phyloP scores from a whole-genome alignment of 2,797 vertebrate genomes.

The Danionella dracula region DNA sequence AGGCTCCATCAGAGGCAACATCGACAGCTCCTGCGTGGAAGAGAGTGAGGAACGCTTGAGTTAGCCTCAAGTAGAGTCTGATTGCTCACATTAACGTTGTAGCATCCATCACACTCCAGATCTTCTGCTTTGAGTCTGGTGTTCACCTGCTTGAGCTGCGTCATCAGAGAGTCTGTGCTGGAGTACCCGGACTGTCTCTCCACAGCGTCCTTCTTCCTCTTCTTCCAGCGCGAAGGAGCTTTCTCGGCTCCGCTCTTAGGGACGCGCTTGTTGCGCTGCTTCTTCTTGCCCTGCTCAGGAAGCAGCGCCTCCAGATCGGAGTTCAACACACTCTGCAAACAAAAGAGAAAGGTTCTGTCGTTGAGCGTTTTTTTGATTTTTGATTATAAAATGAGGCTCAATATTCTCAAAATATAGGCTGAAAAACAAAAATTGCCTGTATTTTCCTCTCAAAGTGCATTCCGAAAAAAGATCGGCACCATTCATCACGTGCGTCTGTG shows the following conservation, averaged over 20 bases:
- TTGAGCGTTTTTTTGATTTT: no score
- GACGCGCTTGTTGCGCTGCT: conserved; percentile 81
- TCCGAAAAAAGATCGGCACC: no score
- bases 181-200: conserved; percentile 71
- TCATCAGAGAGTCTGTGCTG: conserved; percentile 69
- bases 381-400: no score
- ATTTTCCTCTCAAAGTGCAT: no score
- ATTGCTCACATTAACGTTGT: no score
- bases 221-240: conserved; percentile 79
- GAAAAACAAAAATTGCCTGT: no score
- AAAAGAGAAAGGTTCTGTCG: no score
- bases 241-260: conserved; percentile 72
- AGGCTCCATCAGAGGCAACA: conserved; percentile 94
- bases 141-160: conserved; percentile 75
- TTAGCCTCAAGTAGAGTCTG: no score
- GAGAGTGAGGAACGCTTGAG: background rate
- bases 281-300: conserved; percentile 64
- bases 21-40: conserved; percentile 75
- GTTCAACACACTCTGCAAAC: conserved; percentile 11
- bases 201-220: conserved; percentile 86
- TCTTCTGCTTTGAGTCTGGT: no score
- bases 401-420: no score
- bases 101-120: no score
- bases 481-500: no score
- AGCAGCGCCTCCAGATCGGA: conserved; percentile 63